These are phyloP conservation scores for Leptodactylus fallax DNA, from an alignment of 2,797 vertebrate species.

Conservation along the genomic window DNA sequence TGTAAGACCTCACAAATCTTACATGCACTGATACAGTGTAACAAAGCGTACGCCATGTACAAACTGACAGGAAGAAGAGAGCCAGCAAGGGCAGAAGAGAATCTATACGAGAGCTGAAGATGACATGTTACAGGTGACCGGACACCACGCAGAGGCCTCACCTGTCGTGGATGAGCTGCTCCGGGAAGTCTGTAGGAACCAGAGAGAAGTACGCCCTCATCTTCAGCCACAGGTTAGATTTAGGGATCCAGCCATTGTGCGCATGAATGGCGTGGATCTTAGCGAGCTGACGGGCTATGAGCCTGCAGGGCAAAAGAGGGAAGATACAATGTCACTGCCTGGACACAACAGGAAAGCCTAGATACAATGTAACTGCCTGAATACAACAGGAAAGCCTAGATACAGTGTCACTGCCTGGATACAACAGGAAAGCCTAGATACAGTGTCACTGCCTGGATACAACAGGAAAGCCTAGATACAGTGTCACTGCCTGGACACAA, in stretches of 20 bases:
- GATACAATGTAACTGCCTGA: not conserved
- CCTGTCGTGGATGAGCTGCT: slow-evolving; percentile 87
- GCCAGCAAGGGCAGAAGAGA: too few species aligned
- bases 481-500: too few species aligned
- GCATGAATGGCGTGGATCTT: slow-evolving; percentile 98
- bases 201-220: slow-evolving; percentile 96
- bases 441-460: too few species aligned
- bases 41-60: too few species aligned
- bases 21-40: too few species aligned
- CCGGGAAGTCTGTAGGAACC: slow-evolving; percentile 87
- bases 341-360: not conserved
- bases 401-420: too few species aligned
- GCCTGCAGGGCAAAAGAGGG: slow-evolving; percentile 75
- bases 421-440: not conserved
- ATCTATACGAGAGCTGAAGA: too few species aligned
- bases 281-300: slow-evolving; percentile 93
- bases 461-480: too few species aligned
- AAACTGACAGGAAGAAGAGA: too few species aligned
- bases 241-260: slow-evolving; percentile 97
- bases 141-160: slow-evolving; percentile 65
- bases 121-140: too few species aligned
- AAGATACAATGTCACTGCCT: slow-evolving; percentile 4
- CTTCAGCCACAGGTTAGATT: slow-evolving; percentile 95
- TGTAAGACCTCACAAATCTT: too few species aligned
- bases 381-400: not conserved